Base-by-base conservation (phyloP, 2,888 invertebrate species). In the Blastobasis lacticolella region DNA sequence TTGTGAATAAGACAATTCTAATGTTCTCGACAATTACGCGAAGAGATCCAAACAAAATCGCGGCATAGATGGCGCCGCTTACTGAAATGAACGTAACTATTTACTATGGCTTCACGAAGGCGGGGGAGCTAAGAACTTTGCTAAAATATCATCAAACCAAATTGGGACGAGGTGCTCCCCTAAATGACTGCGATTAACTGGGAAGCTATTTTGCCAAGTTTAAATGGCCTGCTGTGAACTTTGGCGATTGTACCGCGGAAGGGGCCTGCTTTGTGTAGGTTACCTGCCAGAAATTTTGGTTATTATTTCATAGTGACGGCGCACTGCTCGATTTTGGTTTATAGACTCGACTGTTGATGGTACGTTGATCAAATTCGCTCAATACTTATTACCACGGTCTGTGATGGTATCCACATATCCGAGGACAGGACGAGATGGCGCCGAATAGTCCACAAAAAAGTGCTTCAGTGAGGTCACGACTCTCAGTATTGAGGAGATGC, bases 121-220 rank as follows among this genome's bases (percentile, higher is more conserved):
- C 50, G 49, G 50, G 53, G 49, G 45, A 52, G 58, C 54, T 60
- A 59, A 58, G 63, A 73, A 75, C 69, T 77, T 74, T 54, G 64
- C 73, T 74, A 70, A 76, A 80, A 77, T 70, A 76, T 71, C 73
- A 76, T 77, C 73, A 73, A 67, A 62, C 64, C 60, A 71, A 80
- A 73, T 67, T 69, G 72, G 64, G 71, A 63, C 62, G 69, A 68
- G 75, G 75, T 71, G 68, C 74, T 78, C 74, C 57, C 69, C 68
- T 66, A 78, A 85, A 85, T 75, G 78, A 78, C 80, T 72, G 63
- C 80, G 76, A 82, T 85, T 85, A 84, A 78, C 77, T 80, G 70
- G 70, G 78, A 78, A 78, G 79, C 78, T 73, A 80, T 81, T 83
- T 76, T 73, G 63, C 73, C 54, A 81, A 83, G 80, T 84, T 82